Conservation (phyloP, 2,888 invertebrate genomes). For the Chirona hameri region DNA sequence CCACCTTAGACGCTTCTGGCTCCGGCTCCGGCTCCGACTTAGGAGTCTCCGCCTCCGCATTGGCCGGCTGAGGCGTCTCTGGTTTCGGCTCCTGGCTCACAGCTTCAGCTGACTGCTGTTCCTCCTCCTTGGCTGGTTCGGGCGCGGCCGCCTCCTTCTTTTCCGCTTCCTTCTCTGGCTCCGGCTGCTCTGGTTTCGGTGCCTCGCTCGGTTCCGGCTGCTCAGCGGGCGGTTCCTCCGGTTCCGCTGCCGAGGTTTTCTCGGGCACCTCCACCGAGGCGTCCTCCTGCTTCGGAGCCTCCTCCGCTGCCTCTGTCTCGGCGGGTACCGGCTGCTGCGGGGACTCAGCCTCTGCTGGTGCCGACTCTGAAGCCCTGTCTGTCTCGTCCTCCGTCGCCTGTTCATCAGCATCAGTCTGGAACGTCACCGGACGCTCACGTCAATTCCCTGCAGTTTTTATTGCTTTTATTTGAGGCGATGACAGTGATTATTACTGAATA, state of each 20-base stretch:
- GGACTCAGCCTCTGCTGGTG: not conserved
- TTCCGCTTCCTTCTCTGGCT: not conserved
- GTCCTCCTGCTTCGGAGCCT: not conserved
- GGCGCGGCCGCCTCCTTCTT: not conserved
- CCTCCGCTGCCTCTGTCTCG: not conserved
- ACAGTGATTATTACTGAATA: too few species aligned
- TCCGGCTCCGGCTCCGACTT: not conserved
- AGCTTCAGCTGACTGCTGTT: not conserved
- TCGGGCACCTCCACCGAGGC: not conserved
- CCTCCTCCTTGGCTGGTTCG: not conserved
- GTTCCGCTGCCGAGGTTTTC: not conserved
- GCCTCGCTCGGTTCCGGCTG: not conserved
- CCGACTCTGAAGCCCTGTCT: not conserved
- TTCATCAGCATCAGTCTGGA: too few species aligned
- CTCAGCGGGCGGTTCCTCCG: not conserved
- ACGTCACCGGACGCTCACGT: too few species aligned
- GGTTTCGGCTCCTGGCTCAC: not conserved
- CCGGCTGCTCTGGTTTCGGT: not conserved
- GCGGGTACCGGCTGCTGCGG: not conserved
- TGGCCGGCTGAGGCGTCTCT: not conserved
- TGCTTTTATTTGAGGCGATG: too few species aligned
- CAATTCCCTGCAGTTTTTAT: too few species aligned
- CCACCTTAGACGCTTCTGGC: too few species aligned
- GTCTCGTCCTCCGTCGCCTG: too few species aligned
- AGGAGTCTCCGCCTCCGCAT: not conserved